phyloP scores from a whole-genome alignment of 2,797 vertebrate species.

The Esox masquinongy region DNA sequence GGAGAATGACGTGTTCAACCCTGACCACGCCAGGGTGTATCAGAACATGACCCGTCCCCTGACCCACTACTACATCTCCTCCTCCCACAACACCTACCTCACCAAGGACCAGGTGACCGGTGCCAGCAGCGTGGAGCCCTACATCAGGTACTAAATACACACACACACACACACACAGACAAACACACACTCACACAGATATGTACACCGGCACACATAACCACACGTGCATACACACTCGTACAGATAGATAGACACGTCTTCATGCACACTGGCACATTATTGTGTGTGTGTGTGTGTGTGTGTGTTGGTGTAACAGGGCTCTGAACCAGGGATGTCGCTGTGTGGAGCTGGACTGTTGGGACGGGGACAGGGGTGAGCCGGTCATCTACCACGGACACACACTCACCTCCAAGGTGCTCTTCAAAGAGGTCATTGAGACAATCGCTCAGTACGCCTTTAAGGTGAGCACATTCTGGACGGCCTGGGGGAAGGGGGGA shows the following conservation, averaged over 20 bases:
- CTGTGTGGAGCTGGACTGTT: slow-evolving; percentile 97
- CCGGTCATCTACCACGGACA: slow-evolving; percentile 92
- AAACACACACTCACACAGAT: background rate
- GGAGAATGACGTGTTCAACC: slow-evolving; percentile 86
- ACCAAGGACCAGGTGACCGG: slow-evolving; percentile 92
- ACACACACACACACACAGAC: background rate
- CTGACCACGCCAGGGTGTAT: slow-evolving; percentile 75
- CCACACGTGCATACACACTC: background rate
- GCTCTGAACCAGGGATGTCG: slow-evolving; percentile 92
- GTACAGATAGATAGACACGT: slow-evolving; percentile 8
- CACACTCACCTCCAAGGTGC: slow-evolving; percentile 94
- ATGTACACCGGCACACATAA: background rate
- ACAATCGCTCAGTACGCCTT: slow-evolving; percentile 90
- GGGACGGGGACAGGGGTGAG: slow-evolving; percentile 92
- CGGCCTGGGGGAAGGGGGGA: background rate
- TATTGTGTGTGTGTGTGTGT: background rate
- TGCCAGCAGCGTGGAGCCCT: slow-evolving; percentile 93
- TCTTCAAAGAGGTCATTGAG: slow-evolving; percentile 93
- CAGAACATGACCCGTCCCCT: slow-evolving; percentile 93
- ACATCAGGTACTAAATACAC: slow-evolving; percentile 79
- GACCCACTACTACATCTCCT: slow-evolving; percentile 90
- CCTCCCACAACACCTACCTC: slow-evolving; percentile 89
- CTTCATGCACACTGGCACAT: background rate
- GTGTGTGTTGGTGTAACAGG: slow-evolving; percentile 61
- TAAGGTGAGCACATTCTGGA: slow-evolving; percentile 69